A percentile compares a stretch with the other conserved stretches of the same genome.
Conservation (phyloP, 1,140 invertebrate species). For the Aphaenogaster ashmeadi region DNA sequence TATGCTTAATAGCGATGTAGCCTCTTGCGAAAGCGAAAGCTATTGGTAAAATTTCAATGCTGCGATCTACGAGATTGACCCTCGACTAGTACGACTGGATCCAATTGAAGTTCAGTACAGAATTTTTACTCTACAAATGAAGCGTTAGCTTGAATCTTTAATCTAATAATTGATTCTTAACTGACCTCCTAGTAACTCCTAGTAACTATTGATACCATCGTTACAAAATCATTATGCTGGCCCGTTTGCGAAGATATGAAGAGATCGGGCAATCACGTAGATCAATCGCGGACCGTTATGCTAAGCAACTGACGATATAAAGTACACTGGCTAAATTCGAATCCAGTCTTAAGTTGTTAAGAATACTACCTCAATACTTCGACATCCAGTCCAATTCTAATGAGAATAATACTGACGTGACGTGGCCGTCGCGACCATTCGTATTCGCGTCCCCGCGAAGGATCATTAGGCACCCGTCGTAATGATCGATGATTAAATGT, state of each 20-base stretch:
- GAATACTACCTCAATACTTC: slow-evolving; percentile 36
- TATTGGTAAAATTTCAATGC: slow-evolving; percentile 20
- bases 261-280: slow-evolving; percentile 3
- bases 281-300: slow-evolving; percentile 26
- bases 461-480: slow-evolving; percentile 39
- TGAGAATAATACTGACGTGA: slow-evolving; percentile 68
- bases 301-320: slow-evolving; percentile 14
- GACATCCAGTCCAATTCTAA: slow-evolving; percentile 49
- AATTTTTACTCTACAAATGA: not conserved
- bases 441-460: not conserved
- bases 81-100: slow-evolving; percentile 25
- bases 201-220: not conserved
- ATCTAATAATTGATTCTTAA: not conserved
- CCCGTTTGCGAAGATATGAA: not conserved
- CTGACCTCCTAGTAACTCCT: not conserved
- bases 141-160: not conserved
- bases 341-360: slow-evolving; percentile 65
- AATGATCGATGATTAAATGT: slow-evolving; percentile 54
- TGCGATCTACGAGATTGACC: slow-evolving; percentile 35
- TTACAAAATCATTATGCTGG: slow-evolving; percentile 10
- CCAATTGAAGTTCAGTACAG: not conserved
- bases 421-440: slow-evolving; percentile 23
- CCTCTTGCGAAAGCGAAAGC: slow-evolving; percentile 61
- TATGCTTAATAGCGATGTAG: slow-evolving; percentile 56
- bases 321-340: slow-evolving; percentile 53